Conservation (phyloP, 2,113 vertebrate genomes). For the Baryphthengus martii region DNA sequence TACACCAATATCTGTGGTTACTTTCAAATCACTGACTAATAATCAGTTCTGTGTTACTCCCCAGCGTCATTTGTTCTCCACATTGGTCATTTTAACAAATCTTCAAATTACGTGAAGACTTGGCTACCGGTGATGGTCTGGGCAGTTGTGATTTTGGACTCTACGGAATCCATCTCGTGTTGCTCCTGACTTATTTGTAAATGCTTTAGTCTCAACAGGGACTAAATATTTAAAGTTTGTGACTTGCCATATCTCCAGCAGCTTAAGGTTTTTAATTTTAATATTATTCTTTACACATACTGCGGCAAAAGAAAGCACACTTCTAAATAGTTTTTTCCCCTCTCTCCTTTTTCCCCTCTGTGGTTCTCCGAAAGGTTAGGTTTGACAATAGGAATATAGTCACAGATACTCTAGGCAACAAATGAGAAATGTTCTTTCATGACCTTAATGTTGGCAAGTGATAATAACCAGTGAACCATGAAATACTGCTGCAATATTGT, state of each 20-base stretch:
- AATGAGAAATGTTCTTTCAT: constrained; percentile 59
- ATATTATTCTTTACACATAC: constrained; percentile 6
- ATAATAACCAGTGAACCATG: constrained; percentile 65
- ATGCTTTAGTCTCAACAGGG: background rate
- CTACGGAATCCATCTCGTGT: background rate
- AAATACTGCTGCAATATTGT: constrained; percentile 63
- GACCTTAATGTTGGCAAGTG: constrained; percentile 65
- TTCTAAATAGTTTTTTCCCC: background rate
- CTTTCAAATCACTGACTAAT: background rate
- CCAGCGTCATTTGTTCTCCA: background rate
- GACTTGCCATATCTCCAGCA: background rate
- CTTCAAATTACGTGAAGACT: background rate
- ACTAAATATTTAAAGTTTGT: constrained; percentile 19
- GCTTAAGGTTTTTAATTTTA: constrained; percentile 22
- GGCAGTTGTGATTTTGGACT: background rate
- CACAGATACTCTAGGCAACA: constrained; percentile 54
- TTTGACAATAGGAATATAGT: constrained; percentile 51
- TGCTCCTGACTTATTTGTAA: background rate
- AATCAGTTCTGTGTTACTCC: background rate
- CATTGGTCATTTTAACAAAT: background rate
- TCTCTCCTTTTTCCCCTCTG: background rate
- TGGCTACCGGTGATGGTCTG: background rate
- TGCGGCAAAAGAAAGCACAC: background rate
- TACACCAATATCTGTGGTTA: background rate
- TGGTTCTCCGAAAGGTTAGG: constrained; percentile 59